Evolutionary conservation across 1,140 invertebrate genomes (phyloP).

Genomic region (Drosophila lacertosa): DNA sequence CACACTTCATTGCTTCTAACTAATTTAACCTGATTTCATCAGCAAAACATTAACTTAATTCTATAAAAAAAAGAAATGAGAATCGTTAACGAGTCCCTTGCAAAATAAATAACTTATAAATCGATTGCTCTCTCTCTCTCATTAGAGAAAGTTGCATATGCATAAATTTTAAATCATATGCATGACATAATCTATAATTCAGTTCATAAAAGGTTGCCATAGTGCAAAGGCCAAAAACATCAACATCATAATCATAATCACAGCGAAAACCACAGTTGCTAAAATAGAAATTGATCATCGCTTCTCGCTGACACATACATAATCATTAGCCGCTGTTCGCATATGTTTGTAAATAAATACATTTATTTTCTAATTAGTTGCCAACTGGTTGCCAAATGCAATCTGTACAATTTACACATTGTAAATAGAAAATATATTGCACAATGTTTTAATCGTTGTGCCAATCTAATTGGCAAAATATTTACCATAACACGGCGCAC

Average conservation of each 20-base stretch:
- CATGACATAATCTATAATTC: not conserved
- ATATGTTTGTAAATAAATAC: slow-evolving; percentile 27
- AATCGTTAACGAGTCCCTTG: too few relatives aligned
- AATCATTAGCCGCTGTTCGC: not conserved
- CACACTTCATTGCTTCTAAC: too few relatives aligned
- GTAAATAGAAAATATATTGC: slow-evolving; percentile 52
- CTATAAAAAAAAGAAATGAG: too few relatives aligned
- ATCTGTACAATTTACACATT: slow-evolving; percentile 56
- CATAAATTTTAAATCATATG: not conserved
- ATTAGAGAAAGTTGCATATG: not conserved
- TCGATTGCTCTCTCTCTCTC: too few relatives aligned
- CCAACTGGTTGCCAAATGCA: slow-evolving; percentile 17
- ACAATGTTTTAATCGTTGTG: slow-evolving; percentile 37
- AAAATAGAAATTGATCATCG: slow-evolving; percentile 20
- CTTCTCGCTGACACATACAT: slow-evolving; percentile 1
- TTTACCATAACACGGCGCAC: slow-evolving; percentile 1
- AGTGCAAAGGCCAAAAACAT: not conserved
- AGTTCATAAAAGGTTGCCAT: not conserved
- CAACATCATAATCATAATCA: slow-evolving; percentile 10
- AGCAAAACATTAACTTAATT: too few relatives aligned
- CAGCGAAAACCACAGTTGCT: not conserved
- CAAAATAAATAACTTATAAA: too few relatives aligned
- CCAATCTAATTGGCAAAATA: slow-evolving; percentile 48
- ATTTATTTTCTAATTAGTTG: slow-evolving; percentile 47
- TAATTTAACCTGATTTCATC: too few relatives aligned